A percentile compares a stretch with the other conserved stretches of the same genome.
Evolutionary conservation across 2,113 vertebrate species (phyloP).

Genomic region (Origma solitaria): DNA sequence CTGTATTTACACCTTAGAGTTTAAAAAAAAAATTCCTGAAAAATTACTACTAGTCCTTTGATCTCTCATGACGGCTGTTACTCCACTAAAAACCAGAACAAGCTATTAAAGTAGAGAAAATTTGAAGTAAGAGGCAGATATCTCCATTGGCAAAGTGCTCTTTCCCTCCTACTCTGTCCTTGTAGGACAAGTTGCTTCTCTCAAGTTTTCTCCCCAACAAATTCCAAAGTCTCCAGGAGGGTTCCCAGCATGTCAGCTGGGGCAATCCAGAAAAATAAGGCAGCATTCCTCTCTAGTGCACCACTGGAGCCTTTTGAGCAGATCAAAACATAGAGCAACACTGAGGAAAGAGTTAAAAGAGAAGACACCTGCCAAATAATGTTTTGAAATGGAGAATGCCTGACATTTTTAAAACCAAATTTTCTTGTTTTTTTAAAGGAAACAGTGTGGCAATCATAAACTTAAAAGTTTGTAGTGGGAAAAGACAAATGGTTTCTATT

Average conservation of each 20-base stretch:
- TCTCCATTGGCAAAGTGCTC: background rate
- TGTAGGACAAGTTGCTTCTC: background rate
- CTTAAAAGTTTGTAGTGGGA: background rate
- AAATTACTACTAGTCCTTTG: background rate
- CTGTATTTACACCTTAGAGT: background rate
- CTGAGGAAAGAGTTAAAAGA: background rate
- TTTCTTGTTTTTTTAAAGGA: background rate
- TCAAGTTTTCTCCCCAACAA: background rate
- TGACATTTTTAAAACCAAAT: background rate
- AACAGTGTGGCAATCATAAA: background rate
- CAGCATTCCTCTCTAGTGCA: background rate
- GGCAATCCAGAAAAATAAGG: background rate
- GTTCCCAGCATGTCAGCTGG: background rate
- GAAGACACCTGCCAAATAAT: background rate
- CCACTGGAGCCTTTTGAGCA: background rate
- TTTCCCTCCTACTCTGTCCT: background rate
- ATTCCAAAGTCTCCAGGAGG: background rate
- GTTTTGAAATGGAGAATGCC: background rate
- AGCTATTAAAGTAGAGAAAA: background rate
- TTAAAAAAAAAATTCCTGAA: background rate
- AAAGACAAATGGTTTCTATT: background rate
- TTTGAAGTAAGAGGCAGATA: background rate
- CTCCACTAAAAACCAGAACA: background rate
- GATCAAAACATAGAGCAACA: background rate
- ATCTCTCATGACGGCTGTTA: background rate